Conservation (phyloP, 2,888 invertebrate species). For the Chaitophorus viminalis region DNA sequence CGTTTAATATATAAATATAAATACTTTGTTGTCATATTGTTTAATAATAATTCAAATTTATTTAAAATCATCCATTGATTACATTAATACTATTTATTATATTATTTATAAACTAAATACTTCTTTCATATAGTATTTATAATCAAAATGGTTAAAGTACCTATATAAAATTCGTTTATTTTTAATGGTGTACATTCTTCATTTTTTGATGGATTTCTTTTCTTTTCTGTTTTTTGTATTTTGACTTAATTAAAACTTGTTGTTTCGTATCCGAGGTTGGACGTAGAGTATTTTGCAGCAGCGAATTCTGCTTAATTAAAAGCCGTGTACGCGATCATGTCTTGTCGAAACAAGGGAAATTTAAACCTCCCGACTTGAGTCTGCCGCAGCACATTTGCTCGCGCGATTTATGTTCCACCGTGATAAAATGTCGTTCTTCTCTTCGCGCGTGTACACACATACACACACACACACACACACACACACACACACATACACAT, state of each 20-base stretch:
- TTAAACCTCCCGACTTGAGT: constrained; percentile 31
- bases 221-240: background rate
- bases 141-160: too few species aligned
- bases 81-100: too few species aligned
- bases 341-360: constrained; percentile 39
- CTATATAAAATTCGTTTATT: too few species aligned
- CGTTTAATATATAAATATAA: too few species aligned
- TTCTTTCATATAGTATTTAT: too few species aligned
- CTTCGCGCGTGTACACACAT: background rate
- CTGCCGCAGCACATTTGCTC: constrained; percentile 1
- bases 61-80: too few species aligned
- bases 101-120: too few species aligned
- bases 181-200: too few species aligned
- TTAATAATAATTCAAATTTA: too few species aligned
- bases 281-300: background rate
- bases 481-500: background rate
- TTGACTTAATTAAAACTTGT: constrained; percentile 32
- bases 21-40: too few species aligned
- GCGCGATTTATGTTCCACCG: constrained; percentile 32
- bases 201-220: background rate
- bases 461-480: background rate
- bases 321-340: constrained; percentile 36
- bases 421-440: constrained; percentile 36
- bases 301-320: constrained; percentile 32
- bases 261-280: background rate